A percentile compares a stretch with the other conserved stretches of the same genome.
Evolutionary conservation across 1,140 invertebrate genomes (phyloP).

Genomic region (Mesaphorura yosii): DNA sequence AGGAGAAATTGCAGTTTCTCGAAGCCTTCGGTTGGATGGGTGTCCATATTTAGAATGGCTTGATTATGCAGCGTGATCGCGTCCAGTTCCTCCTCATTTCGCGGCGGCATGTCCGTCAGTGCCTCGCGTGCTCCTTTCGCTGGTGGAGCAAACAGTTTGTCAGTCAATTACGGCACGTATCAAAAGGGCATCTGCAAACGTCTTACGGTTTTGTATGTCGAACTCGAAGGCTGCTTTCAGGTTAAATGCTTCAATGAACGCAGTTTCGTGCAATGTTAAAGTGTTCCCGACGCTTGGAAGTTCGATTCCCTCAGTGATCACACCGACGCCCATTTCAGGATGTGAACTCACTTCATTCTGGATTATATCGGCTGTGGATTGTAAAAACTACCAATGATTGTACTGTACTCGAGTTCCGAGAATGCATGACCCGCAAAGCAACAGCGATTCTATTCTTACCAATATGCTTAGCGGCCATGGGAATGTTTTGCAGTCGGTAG

Average conservation of each 20-base stretch:
- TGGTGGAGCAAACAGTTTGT: slow-evolving; percentile 36
- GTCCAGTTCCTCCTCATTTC: slow-evolving; percentile 93
- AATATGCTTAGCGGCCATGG: slow-evolving; percentile 75
- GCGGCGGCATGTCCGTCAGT: slow-evolving; percentile 92
- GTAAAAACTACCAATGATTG: too few relatives aligned
- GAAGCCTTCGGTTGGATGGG: slow-evolving; percentile 81
- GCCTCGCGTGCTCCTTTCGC: slow-evolving; percentile 84
- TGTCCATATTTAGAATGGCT: slow-evolving; percentile 87
- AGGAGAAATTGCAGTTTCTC: slow-evolving; percentile 94
- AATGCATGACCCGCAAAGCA: too few relatives aligned
- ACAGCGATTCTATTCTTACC: slow-evolving; percentile 40
- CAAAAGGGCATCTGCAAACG: neutral
- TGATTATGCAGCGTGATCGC: slow-evolving; percentile 96
- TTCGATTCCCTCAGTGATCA: slow-evolving; percentile 95
- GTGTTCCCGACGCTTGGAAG: slow-evolving; percentile 95
- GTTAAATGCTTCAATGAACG: slow-evolving; percentile 95
- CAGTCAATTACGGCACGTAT: slow-evolving; percentile 11
- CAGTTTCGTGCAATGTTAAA: slow-evolving; percentile 86
- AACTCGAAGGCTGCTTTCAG: slow-evolving; percentile 97
- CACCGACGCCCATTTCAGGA: slow-evolving; percentile 92
- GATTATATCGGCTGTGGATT: slow-evolving; percentile 90
- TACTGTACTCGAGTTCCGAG: too few relatives aligned
- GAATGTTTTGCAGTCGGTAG: slow-evolving; percentile 87
- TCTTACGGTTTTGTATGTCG: slow-evolving; percentile 81
- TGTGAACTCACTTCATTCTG: slow-evolving; percentile 92